Percentiles rank a stretch among this genome's conserved stretches.
Conservation (phyloP, 1,140 invertebrate genomes). For the Drosophila sproati region DNA sequence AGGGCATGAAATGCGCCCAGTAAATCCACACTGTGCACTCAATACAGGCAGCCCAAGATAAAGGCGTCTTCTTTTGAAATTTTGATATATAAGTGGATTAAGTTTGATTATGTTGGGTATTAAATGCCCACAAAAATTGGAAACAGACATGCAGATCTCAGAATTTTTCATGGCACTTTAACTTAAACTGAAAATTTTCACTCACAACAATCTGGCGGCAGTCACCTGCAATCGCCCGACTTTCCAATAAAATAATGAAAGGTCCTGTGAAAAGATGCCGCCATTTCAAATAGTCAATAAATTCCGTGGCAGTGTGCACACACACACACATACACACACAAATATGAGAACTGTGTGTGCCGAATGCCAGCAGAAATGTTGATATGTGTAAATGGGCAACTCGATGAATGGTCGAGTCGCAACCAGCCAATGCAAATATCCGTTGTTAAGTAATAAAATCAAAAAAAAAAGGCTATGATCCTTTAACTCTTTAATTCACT, state of each 20-base stretch:
- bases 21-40: conserved; percentile 23
- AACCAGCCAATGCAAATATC: conserved; percentile 35
- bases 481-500: background rate
- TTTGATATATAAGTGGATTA: too few relatives aligned
- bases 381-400: conserved; percentile 31
- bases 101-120: background rate
- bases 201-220: background rate
- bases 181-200: conserved; percentile 1
- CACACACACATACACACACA: background rate
- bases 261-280: conserved; percentile 22
- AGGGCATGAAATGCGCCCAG: conserved; percentile 6
- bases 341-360: background rate
- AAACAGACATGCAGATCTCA: too few relatives aligned
- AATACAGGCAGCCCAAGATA: background rate
- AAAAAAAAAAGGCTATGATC: conserved; percentile 4
- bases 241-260: conserved; percentile 31
- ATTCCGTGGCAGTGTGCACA: conserved; percentile 34
- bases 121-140: background rate
- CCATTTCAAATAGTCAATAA: conserved; percentile 64
- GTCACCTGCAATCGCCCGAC: conserved; percentile 16
- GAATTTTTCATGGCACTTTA: background rate
- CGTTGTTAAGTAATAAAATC: conserved; percentile 27
- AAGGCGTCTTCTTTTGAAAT: background rate
- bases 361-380: conserved; percentile 35
- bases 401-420: conserved; percentile 21